Percentiles rank a stretch among this genome's conserved stretches.
These are phyloP conservation scores for Odocoileus hemionus DNA, from an alignment of 2,113 vertebrate species.

Conservation along the genomic window DNA sequence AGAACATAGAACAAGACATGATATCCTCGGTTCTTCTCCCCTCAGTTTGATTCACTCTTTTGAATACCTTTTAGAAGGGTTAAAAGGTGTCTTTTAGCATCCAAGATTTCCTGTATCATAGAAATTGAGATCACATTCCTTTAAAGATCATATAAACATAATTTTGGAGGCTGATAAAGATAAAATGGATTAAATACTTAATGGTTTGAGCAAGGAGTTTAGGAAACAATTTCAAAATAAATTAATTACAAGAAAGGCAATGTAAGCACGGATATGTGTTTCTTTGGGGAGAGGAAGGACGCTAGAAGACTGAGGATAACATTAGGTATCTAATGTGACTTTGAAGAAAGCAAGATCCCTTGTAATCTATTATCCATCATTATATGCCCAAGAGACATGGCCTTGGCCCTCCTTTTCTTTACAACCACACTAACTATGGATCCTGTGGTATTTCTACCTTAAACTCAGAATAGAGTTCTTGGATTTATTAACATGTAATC, in stretches of 20 bases:
- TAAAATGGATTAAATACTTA: not conserved
- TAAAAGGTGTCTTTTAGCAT: not conserved
- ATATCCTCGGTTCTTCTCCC: not conserved
- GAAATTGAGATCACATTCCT: not conserved
- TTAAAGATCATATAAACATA: not conserved
- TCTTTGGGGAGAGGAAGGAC: not conserved
- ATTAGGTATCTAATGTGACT: not conserved
- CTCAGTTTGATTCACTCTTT: not conserved
- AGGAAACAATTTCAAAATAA: not conserved
- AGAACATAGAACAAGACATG: not conserved
- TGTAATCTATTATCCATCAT: not conserved
- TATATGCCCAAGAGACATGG: not conserved
- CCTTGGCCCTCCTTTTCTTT: not conserved
- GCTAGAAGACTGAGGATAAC: not conserved
- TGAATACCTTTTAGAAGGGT: not conserved
- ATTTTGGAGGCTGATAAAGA: not conserved
- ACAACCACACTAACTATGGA: not conserved
- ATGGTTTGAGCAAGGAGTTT: not conserved
- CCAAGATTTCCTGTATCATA: not conserved
- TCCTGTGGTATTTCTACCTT: not conserved
- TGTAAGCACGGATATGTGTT: not conserved
- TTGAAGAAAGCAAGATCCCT: not conserved
- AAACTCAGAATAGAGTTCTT: not conserved
- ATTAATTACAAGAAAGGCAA: not conserved
- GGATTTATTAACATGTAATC: not conserved